Evolutionary conservation across 2,113 vertebrate genomes (phyloP), one percentile per base, ranked within the genome.

Genomic region (Opisthocomus hoazin): DNA sequence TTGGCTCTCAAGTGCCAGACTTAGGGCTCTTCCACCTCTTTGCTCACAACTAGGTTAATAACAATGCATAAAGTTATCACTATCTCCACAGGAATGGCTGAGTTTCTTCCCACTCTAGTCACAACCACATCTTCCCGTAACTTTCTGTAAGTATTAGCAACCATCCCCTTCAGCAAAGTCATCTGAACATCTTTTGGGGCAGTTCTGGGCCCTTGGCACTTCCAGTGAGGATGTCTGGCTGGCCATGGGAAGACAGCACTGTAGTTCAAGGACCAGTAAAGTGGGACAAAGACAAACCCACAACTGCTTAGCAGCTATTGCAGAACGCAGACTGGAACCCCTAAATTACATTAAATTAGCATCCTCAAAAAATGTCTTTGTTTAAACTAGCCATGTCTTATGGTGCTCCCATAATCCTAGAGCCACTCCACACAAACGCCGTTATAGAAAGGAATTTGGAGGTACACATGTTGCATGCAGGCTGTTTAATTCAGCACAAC

Each of bases 51-150:
- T 12, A 58, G 29, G 29, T 23, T 73, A 76, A 16, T 57, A 85
- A 87, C 0, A 1, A 58, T 32, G 56, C 39, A 32, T 16, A 51
- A 0, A 0, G 34, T 39, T 71, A 91, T 1, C 1, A 8, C 15
- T 37, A 34, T 6, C 24, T 14, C 56, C 69, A 70, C 8, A 61
- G 30, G 23, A 77, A 57, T 4, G 41, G 45, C 4, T 65, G 21
- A 11, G 13, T 46, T 91, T 74, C 29, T 53, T 45, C 19, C 48
- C 58, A 57, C 29, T 80, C 41, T 32, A 80, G 18, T 24, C 2
- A 0, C 22, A 71, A 34, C 10, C 6, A 30, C 1, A 6, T 34
- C 26, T 74, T 54, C 34, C 14, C 45, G 9, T 36, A 64, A 41
- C 50, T 71, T 50, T 34, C 24, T 34, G 14, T 4, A 78, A 85